phyloP scores from a whole-genome alignment of 2,113 vertebrate genomes.

The Malurus elegans region DNA sequence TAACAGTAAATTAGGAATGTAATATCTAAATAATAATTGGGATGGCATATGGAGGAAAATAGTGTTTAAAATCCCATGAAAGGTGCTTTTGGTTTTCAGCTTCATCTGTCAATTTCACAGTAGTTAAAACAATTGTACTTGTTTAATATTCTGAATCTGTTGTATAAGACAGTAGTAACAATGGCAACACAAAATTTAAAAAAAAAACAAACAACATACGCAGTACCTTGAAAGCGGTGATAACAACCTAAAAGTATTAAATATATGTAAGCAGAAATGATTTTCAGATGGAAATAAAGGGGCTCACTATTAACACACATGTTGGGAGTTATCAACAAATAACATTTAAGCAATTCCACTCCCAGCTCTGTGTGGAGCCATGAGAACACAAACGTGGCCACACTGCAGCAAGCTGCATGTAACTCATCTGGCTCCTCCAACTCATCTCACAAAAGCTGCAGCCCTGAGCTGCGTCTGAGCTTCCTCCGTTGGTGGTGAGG shows the following conservation, averaged over 20 bases:
- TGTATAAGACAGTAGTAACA: conserved; percentile 61
- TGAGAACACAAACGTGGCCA: not conserved
- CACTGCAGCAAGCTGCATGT: not conserved
- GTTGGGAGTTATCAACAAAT: not conserved
- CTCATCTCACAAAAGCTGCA: not conserved
- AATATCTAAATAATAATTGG: conserved; percentile 97
- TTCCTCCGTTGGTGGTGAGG: not conserved
- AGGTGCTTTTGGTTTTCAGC: conserved; percentile 84
- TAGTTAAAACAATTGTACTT: conserved; percentile 86
- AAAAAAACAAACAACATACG: not conserved
- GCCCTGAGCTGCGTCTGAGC: not conserved
- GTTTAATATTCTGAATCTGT: conserved; percentile 81
- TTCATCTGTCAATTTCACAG: conserved; percentile 88
- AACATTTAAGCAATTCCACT: not conserved
- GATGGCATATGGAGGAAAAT: conserved; percentile 90
- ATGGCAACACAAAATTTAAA: conserved; percentile 37
- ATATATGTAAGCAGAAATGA: not conserved
- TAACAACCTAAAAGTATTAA: not conserved
- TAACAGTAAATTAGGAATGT: conserved; percentile 99
- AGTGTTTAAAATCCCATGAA: conserved; percentile 90
- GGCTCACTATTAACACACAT: not conserved
- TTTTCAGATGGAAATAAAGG: not conserved
- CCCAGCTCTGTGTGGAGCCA: not conserved
- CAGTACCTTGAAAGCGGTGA: not conserved
- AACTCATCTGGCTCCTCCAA: not conserved